phyloP scores from a whole-genome alignment of 2,797 vertebrate genomes.

The Botia kubotai region DNA sequence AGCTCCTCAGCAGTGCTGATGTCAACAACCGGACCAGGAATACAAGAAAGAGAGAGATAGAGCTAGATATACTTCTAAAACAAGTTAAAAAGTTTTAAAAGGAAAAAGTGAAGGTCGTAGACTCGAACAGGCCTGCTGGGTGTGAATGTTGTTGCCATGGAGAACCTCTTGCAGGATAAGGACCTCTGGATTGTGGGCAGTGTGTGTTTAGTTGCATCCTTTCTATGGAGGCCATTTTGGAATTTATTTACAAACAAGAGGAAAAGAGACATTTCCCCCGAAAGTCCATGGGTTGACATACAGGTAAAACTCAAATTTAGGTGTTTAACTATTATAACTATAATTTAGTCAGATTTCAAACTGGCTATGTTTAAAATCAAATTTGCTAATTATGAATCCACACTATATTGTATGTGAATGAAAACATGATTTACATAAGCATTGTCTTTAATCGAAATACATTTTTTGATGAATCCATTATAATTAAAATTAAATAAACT shows the following conservation, averaged over 20 bases:
- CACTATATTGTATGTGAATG: too few species aligned
- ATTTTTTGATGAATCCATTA: too few species aligned
- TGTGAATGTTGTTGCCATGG: constrained; percentile 74
- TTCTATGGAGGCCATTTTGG: constrained; percentile 86
- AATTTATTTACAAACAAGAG: constrained; percentile 79
- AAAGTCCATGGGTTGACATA: constrained; percentile 63
- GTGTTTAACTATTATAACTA: neutral
- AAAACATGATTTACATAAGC: neutral
- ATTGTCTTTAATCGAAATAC: too few species aligned
- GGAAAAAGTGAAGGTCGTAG: constrained; percentile 34
- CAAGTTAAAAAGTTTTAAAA: constrained; percentile 23
- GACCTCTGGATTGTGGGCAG: constrained; percentile 86
- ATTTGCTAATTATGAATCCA: neutral
- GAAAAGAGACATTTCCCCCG: constrained; percentile 70
- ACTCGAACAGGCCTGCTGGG: neutral
- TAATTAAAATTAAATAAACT: too few species aligned
- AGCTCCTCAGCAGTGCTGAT: constrained; percentile 53
- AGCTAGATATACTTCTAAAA: constrained; percentile 58
- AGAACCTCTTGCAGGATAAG: constrained; percentile 82
- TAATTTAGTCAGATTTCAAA: too few species aligned
- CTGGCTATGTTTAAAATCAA: neutral
- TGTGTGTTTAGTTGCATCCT: constrained; percentile 84
- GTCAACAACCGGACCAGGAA: constrained; percentile 62
- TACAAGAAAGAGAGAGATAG: constrained; percentile 39
- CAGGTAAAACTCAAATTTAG: constrained; percentile 80